Evolutionary conservation across 1,140 invertebrate genomes (phyloP), one percentile per base, ranked within the genome.

Genomic region (Papilio machaon): DNA sequence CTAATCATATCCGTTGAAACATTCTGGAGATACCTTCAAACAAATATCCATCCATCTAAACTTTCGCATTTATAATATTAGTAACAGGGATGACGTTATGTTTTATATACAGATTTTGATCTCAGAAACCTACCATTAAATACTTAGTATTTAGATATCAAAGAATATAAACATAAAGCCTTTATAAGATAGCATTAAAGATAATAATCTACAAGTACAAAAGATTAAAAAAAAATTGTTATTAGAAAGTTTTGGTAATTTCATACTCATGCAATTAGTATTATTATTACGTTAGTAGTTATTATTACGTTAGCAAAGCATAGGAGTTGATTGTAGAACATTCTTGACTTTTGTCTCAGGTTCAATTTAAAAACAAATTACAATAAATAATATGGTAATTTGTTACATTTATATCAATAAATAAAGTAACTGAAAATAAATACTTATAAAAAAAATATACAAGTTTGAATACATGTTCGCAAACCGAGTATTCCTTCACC

Each of bases 231-330:
- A 49, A 19, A 77, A 47, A 77, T n/a, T 38, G 7, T 43, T 79
- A 78, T 15, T 2, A 78, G 19, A 52, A 54, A 77, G 17, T 47
- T 54, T 77, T 49, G 35, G n/a, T 60, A 19, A 64, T 64, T 64
- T 67, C 23, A 64, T 67, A 30, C 2, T 30, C 60, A 67, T 67
- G 64, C 64, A 67, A 60, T 19, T 23, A 23, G 60, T 64, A n/a
- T 30, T 64, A 64, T 64, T 64, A 15, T 11, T 30, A 10, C 2
- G 30, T 5, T 10, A 23, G 60, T 64, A n/a, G n/a, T 60, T 60
- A 60, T 23, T 60, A 60, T 60, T 23, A 30, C 4, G 54, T 58
- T 58, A 58, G 17, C 54, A 58, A 58, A 6, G n/a, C 9, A 49
- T 49, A 19, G n/a, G 7, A 58, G 7, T 17, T 58, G 2, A 58